Evolutionary conservation across 2,797 vertebrate genomes (phyloP), one percentile per base, ranked within the genome.

Genomic region (Liparis tanakae): DNA sequence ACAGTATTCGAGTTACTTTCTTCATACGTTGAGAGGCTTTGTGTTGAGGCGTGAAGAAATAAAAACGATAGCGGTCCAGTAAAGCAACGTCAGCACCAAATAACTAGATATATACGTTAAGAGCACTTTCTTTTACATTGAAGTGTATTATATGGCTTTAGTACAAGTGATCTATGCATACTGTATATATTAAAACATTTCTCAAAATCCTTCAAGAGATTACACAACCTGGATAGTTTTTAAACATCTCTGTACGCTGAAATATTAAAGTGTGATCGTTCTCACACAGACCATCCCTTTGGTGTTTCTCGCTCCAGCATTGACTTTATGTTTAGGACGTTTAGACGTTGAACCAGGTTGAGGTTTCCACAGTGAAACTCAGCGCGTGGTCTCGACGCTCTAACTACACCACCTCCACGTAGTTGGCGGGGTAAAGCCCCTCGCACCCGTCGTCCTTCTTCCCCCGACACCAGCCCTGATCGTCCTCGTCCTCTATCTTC

Each of bases 391-490:
- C 67, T 12, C 5, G 36, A 12, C 7, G 17, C 15, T 0, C 46
- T 7, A 46, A 68, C 85, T 94, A 94, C 80, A 94, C 93, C 72
- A 88, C 84, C 72, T 94, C 93, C 0, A 95, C 94, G 3, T 95
- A 95, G 87, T 95, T 95, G 55, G 94, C 94, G 0, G 94, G 95
- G 82, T 95, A 95, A 58, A 95, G 93, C 36, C 94, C 94, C 89
- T 95, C 94, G 86, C 88, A 88, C 1, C 93, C 93, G 2, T 82
- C 92, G 0, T 94, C 94, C 89, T 94, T 94, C 90, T 92, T 93
- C 54, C 95, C 95, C 59, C 94, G 91, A 87, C 95, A 95, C 95
- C 95, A 95, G 58, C 95, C 95, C 85, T 95, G 95, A 80, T 95
- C 95, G 4, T 95, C 95, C 90, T 95, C 94, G 46, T 95, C 95